These are phyloP conservation scores for Lophius americanus DNA, from an alignment of 2,797 vertebrate species.

Conservation along the genomic window DNA sequence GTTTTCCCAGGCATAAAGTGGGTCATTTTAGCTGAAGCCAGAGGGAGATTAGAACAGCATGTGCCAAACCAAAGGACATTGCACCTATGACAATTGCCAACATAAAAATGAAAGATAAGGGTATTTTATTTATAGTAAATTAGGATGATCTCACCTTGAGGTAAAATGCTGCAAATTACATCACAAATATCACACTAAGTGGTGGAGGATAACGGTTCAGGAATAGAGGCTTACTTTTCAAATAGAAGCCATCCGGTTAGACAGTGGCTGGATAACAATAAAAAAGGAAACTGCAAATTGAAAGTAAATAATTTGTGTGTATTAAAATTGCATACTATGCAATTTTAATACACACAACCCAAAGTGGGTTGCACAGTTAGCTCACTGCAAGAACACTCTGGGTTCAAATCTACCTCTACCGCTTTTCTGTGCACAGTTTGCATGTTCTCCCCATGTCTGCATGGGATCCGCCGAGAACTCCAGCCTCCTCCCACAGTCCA, in stretches of 20 bases:
- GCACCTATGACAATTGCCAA: constrained; percentile 41
- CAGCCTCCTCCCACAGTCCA: too few relatives aligned
- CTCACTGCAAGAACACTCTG: too few relatives aligned
- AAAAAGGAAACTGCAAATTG: background rate
- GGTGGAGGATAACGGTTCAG: background rate
- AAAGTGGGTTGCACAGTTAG: too few relatives aligned
- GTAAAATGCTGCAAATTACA: constrained; percentile 5
- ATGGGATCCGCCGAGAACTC: too few relatives aligned
- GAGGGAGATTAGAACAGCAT: constrained; percentile 43
- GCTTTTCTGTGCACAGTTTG: too few relatives aligned
- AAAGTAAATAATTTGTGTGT: background rate
- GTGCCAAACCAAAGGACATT: constrained; percentile 50
- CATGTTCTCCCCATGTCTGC: too few relatives aligned
- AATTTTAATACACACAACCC: too few relatives aligned
- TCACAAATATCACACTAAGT: background rate
- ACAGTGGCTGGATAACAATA: background rate
- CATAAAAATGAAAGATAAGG: constrained; percentile 60
- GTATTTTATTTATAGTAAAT: constrained; percentile 5
- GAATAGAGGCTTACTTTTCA: background rate
- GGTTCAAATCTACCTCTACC: too few relatives aligned
- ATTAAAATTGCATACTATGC: too few relatives aligned
- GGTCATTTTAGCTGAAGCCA: constrained; percentile 28
- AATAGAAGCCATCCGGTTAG: background rate
- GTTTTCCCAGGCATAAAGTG: constrained; percentile 53
- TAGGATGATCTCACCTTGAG: constrained; percentile 31